Base-by-base conservation (phyloP, 92 coral and sea anemone genomes). In the Porites rus region DNA sequence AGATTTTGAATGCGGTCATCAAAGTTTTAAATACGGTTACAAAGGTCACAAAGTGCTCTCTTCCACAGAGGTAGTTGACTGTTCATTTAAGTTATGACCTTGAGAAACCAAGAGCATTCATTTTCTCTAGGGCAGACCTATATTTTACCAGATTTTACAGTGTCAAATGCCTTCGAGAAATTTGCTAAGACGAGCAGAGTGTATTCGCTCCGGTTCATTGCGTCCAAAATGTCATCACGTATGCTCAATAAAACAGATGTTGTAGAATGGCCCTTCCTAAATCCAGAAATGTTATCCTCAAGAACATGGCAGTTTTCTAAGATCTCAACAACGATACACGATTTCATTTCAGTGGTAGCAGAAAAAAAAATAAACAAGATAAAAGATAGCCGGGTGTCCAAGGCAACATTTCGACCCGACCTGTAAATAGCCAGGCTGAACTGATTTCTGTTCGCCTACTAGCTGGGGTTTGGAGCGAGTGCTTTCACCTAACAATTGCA, bases 71-170 rank as follows among this genome's bases (percentile, higher is more conserved):
- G 75, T 70, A 43, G 13, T 70, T 70, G 51, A 72, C 51, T 38
- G 75, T 8, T 72, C 80, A 28, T 70, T 70, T 25, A 10, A 70
- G 58, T 13, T 70, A 70, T 70, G 75, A 70, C 51, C 25, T 70
- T 70, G 75, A 70, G 51, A 70, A 70, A 24, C 75, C 75, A 28
- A 31, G 75, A 22, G 17, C 16, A 71, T 28, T 71, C 75, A 71
- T 28, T 71, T 71, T 65, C 18, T 65, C n/a, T 0, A 65, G 20
- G 31, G 43, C 53, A 31, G 75, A 24, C 52, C 75, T 71, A 8
- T 71, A 71, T 19, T 24, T 24, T 24, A 24, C 25, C 25, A 24
- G 25, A 24, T 24, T 24, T 71, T 12, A 71, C 52, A 10, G 19
- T 43, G 52, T 71, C 75, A 16, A 71, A 71, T 8, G 52, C 75